phyloP scores from a whole-genome alignment of 2,888 invertebrate genomes.

The Zonitis immaculata region DNA sequence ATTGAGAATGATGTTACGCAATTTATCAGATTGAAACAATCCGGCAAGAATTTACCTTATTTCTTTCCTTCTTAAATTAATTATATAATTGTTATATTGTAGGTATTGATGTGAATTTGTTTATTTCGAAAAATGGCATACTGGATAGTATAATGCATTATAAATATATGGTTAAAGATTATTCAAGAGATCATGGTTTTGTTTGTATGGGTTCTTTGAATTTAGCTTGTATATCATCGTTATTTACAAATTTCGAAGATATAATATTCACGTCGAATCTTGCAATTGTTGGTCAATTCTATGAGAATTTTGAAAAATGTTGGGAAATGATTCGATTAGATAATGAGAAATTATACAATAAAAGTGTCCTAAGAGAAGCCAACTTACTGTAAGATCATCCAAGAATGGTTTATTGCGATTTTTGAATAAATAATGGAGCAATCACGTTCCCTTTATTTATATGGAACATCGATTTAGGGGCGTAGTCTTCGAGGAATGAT shows the following conservation, averaged over 20 bases:
- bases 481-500: too few species aligned
- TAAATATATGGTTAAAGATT: constrained; percentile 44
- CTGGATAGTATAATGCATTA: constrained; percentile 41
- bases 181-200: constrained; percentile 25
- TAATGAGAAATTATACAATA: constrained; percentile 30
- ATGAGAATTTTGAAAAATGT: constrained; percentile 34
- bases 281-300: constrained; percentile 28
- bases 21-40: constrained; percentile 26
- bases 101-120: constrained; percentile 32
- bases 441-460: too few species aligned
- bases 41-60: constrained; percentile 24
- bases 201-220: constrained; percentile 41
- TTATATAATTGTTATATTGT: too few species aligned
- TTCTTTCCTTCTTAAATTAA: too few species aligned
- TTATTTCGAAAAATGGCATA: constrained; percentile 25
- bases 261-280: constrained; percentile 35
- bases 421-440: too few species aligned
- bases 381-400: constrained; percentile 4
- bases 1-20: constrained; percentile 7
- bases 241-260: constrained; percentile 40
- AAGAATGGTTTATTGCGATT: too few species aligned
- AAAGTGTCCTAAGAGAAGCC: constrained; percentile 26
- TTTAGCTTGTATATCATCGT: constrained; percentile 29
- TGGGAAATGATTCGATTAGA: constrained; percentile 29
- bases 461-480: too few species aligned